Base-by-base conservation (phyloP, 2,888 invertebrate species). In the Galerucella nymphaeae region DNA sequence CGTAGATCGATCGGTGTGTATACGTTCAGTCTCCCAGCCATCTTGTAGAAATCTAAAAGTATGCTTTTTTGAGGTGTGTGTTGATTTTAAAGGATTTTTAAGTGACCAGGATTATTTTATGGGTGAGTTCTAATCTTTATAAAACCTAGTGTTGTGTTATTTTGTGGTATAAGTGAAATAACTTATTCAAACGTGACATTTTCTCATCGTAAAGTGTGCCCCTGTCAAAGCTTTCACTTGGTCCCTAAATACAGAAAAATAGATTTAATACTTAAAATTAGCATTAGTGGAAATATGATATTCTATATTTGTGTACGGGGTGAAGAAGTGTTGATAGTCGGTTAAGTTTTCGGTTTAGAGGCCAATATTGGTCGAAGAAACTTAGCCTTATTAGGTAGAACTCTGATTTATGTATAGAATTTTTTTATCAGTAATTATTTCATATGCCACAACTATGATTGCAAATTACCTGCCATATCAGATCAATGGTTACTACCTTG, bases 11-110 rank as follows among this genome's bases (percentile, higher is more conserved):
- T 69, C 69, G 77, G 77, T 79, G 79, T 82, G 84, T 81, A 81
- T 83, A 84, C 83, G 85, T 86, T 84, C 85, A 84, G 85, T 85
- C 83, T 83, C 84, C 84, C 85, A 84, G 86, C 86, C 86, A 86
- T 86, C 85, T 86, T 86, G 86, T 86, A 81, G 84, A 84, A 85
- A 83, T 84, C 84, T 82, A 84, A 85, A 86, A 86, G 86, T 85
- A 86, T 86, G 86, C 86, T 85, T 86, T 83, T 86, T 85, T 84
- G 85, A 86, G 86, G 86, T 86, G 86, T 86, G 85, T 86, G 85
- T 85, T 83, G 82, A 83, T 84, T 84, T 86, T 84, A 81, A 81
- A 81, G 82, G 82, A 84, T 84, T 83, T 82, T 83, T 80, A 81
- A 83, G 83, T 84, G 83, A 80, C 80, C 79, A 81, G 82, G 82